Base-by-base conservation (phyloP, 2,888 invertebrate species). In the Malthinus seriepunctatus region DNA sequence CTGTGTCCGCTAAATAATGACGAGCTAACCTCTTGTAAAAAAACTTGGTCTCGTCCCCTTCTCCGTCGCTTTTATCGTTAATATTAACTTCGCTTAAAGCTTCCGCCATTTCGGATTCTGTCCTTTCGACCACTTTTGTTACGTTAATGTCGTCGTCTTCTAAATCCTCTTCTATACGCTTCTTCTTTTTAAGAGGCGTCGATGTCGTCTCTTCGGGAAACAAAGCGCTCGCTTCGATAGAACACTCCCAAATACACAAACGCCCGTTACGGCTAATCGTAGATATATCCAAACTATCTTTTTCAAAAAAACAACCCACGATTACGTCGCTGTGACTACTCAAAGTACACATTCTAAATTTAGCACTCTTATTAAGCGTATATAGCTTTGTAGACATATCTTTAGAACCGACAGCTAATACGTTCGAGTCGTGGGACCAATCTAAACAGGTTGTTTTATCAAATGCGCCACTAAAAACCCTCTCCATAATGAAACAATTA, bases 371-470 rank as follows among this genome's bases (percentile, higher is more conserved):
- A 53, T 88, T 85, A 0, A 95, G 78, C 0, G 90, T 88, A 76
- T 91, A 93, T 39, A 99, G 82, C 74, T 90, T 88, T 0, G 90
- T 89, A n/a, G 90, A 85, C 73, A 90, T 93, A 78, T 98, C 97
- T 73, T 91, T 91, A 0, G 93, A 90, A 0, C 97, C 97, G 7
- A 92, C 88, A n/a, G 93, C 92, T 8, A 98, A 78, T 34, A 95
- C 82, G 72, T 86, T 89, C 0, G 97, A 97, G 78, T 98, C 97
- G 12, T 84, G 82, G 0, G 96, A 93, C 99, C 99, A 99, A 74
- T 93, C 91, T 2, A 99, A 73, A 73, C 89, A 93, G 0, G 91
- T 90, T 0, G 93, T 89, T 60, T 91, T 90, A 75, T 95, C 95
- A 59, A 86, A 86, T 1, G 94, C 86, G 45, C 91, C 91, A 69